Evolutionary conservation across 2,797 vertebrate genomes (phyloP), one percentile per base, ranked within the genome.

Genomic region (Gila robusta): DNA sequence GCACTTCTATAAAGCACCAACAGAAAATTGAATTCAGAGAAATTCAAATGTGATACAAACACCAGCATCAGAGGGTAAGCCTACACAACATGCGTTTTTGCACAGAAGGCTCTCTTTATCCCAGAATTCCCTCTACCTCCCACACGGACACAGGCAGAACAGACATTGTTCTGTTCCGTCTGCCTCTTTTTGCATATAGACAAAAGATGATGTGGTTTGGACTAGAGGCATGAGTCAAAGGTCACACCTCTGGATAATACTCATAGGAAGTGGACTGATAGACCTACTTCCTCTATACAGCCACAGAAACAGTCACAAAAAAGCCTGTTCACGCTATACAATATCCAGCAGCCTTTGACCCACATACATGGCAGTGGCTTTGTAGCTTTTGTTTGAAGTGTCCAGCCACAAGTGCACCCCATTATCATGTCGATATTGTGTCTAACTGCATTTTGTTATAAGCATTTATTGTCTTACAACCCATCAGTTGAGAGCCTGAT

Each of bases 161-260:
- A 80, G 88, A 87, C 90, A 82, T 88, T 88, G 81, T 89, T 85
- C 83, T 87, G 82, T 72, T 86, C 66, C 54, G 32, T 80, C 47
- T 16, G 59, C 86, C 44, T 76, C 81, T 74, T 86, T 89, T 76
- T 81, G 77, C 81, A 83, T 70, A 70, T 71, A 77, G 67, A 90
- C 89, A 90, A 89, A 86, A 86, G 84, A 78, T 78, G 70, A 80
- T 47, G 78, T 80, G 44, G n/a, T 86, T 76, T 2, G 92, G 79
- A 88, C 91, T 91, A 88, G 90, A 91, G 89, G 87, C 86, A 86
- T 28, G 82, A 92, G 93, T 93, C 89, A 93, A 91, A 94, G 94
- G 94, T 96, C 94, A 71, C 92, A 93, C 91, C 93, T 93, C 94
- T 93, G 90, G 92, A 93, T 93, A 94, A 94, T 95, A 91, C 93